Evolutionary conservation across 2,888 invertebrate species (phyloP), one percentile per base, ranked within the genome.

Genomic region (Neoaliturus tenellus): DNA sequence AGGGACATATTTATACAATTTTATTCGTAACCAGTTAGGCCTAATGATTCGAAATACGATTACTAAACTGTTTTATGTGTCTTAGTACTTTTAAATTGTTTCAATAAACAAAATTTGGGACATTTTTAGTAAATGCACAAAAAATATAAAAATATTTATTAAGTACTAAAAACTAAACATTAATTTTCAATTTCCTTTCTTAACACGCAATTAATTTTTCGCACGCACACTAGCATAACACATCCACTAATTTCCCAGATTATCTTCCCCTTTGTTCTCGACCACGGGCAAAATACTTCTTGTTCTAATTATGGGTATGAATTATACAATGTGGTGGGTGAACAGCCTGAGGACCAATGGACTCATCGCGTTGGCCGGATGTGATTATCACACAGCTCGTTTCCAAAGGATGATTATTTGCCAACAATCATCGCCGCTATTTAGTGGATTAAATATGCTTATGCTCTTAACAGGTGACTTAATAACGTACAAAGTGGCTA

Each of bases 391-490:
- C 20, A 55, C 5, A 20, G 51, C 51, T 51, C 3, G 23, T 51
- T 51, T 23, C 20, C 51, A 44, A 44, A 44, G 51, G 62, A 62
- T 28, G 62, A 62, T 62, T 62, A 62, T 62, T 62, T 28, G 25
- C 62, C 1, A 28, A 62, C 62, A 62, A 62, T 55, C 55, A 55
- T 23, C 62, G 28, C 2, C 28, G 62, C 51, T 51, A 23, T 51
- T 51, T 51, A 51, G 23, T 10, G 51, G 51, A 51, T 23, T 51
- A 51, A 51, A 23, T 51, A 20, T 23, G 51, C 51, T 44, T 44
- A 3, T 51, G 51, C 51, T 4, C 23, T 51, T 51, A 51, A 51
- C 51, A 51, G 51, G 20, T 51, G 51, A 23, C 23, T 51, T 23
- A 23, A 51, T 51, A 23, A 44, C 44, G 44, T 2, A 2, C 44